Evolutionary conservation across 2,113 vertebrate species (phyloP).

Genomic region (Circaetus cinerascens): DNA sequence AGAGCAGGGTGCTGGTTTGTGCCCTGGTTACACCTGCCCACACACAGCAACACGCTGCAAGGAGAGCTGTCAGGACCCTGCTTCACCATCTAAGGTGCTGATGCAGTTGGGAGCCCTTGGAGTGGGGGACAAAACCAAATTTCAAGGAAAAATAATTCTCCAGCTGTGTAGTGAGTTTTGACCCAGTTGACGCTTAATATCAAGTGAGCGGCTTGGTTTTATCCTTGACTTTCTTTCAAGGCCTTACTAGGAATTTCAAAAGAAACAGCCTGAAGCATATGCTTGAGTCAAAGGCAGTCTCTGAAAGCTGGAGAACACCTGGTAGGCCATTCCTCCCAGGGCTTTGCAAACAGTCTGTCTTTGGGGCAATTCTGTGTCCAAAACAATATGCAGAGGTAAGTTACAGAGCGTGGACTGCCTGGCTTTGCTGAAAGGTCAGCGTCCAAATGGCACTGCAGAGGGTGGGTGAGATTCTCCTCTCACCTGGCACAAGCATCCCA

Average conservation of each 20-base stretch:
- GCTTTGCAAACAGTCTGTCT: background rate
- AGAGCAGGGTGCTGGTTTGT: background rate
- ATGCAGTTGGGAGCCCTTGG: background rate
- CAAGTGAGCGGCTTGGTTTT: background rate
- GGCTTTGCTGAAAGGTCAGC: background rate
- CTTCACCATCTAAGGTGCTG: background rate
- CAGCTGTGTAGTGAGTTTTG: background rate
- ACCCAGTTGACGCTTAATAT: background rate
- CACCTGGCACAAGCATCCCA: background rate
- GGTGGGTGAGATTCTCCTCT: background rate
- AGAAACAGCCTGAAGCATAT: background rate
- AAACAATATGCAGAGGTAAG: background rate
- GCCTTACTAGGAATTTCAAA: background rate
- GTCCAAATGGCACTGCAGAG: background rate
- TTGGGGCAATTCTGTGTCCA: background rate
- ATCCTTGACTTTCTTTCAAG: background rate
- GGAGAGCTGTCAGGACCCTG: background rate
- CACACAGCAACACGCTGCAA: too few species aligned
- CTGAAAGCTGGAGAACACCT: background rate
- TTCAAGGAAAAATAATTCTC: background rate
- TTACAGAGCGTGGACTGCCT: accelerated
- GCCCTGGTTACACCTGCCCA: background rate
- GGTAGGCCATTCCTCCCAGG: background rate
- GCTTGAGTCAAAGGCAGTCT: background rate
- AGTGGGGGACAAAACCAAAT: background rate